Base-by-base conservation (phyloP, 2,888 invertebrate species). In the Idaea straminata region DNA sequence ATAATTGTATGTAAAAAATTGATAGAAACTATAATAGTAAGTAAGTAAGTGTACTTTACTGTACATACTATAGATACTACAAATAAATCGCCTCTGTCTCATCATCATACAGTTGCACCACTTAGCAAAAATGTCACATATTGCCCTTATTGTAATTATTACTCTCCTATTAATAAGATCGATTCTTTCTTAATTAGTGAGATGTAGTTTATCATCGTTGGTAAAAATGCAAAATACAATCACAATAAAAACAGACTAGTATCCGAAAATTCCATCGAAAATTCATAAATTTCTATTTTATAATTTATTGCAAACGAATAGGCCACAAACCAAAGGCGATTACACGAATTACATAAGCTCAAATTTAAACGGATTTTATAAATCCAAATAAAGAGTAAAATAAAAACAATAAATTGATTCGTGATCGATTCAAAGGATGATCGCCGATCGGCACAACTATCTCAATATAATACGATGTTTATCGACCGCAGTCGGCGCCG, bases 211-310 rank as follows among this genome's bases (percentile, higher is more conserved):
- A 86, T 83, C 84, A 88, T 86, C 78, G 88, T 88, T 86, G 89
- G 89, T 88, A 88, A 86, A 88, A 92, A 91, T 91, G 91, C 91
- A 91, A 88, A 59, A 86, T 87, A 88, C 88, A 85, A 91, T 92
- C 91, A 91, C 91, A 90, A 47, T 87, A 87, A 82, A 25, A 59
- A 89, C 89, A 90, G 92, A 92, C 92, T 92, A 92, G 92, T 90
- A 87, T 88, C 86, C 88, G 84, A 90, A 86, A 88, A 88, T 84
- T 81, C 85, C 84, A 85, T 88, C 85, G 80, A 86, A 87, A 85
- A 83, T 85, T 86, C 86, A 87, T 85, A 85, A 25, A 83, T 85
- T 85, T 83, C 72, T 81, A 82, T 83, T 58, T 16, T 47, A 47
- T 13, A 47, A 47, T 47, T 87, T 86, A 88, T 86, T 88, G 88